phyloP scores from a whole-genome alignment of 2,888 invertebrate genomes.

The Rhagonycha fulva region DNA sequence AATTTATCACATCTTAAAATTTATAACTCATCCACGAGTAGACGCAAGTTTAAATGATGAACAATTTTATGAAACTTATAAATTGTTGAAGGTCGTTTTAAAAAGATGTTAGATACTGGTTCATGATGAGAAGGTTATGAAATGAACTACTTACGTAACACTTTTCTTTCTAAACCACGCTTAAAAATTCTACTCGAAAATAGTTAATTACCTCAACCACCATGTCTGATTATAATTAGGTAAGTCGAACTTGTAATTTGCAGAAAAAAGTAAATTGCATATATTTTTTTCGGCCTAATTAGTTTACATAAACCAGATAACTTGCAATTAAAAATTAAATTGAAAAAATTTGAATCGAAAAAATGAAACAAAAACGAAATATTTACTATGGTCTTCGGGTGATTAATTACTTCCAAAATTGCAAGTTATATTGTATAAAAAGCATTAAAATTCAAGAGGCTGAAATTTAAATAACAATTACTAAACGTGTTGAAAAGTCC shows the following conservation, averaged over 20 bases:
- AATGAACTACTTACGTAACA: constrained; percentile 22
- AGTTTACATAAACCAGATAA: not conserved
- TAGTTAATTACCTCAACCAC: not conserved
- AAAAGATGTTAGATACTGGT: constrained; percentile 12
- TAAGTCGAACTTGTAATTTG: not conserved
- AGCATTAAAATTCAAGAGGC: not conserved
- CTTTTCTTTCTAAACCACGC: not conserved
- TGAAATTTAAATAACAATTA: not conserved
- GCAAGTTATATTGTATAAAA: not conserved
- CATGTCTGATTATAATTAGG: not conserved
- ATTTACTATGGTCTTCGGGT: not conserved
- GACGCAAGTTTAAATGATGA: constrained; percentile 4
- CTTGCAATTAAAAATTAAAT: not conserved
- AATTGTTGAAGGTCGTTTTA: constrained; percentile 27
- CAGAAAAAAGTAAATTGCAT: not conserved
- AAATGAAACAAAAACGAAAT: not conserved
- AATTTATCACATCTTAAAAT: constrained; percentile 1
- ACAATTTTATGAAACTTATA: constrained; percentile 29
- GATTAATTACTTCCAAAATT: not conserved
- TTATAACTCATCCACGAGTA: not conserved
- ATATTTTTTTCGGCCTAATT: not conserved
- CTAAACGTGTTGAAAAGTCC: not conserved
- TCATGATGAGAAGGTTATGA: constrained; percentile 23
- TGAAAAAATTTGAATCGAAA: not conserved
- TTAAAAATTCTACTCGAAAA: not conserved